phyloP scores from a whole-genome alignment of 2,113 vertebrate species.

The Cyanoderma ruficeps region DNA sequence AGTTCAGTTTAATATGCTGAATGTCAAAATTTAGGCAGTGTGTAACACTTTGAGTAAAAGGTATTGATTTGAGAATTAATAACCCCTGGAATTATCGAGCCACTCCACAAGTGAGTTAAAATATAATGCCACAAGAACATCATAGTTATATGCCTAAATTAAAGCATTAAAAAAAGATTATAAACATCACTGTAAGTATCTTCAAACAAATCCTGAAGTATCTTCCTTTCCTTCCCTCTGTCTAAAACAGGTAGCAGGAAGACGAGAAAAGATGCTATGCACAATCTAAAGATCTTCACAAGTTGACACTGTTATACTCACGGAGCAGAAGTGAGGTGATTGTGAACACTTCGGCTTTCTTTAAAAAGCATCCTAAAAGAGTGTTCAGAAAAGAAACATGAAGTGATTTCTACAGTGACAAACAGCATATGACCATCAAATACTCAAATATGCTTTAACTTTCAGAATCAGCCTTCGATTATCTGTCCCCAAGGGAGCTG shows the following conservation, averaged over 20 bases:
- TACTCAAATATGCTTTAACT: neutral
- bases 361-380: constrained; percentile 92
- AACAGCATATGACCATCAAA: neutral
- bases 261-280: neutral
- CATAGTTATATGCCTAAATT: neutral
- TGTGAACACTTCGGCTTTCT: constrained; percentile 92
- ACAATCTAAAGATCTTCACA: neutral
- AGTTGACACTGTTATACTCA: constrained; percentile 77
- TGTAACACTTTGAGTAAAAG: neutral
- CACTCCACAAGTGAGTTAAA: neutral
- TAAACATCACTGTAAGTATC: neutral
- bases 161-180: neutral
- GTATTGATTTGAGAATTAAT: neutral
- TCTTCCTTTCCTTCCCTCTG: neutral
- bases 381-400: neutral
- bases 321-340: constrained; percentile 94
- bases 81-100: neutral
- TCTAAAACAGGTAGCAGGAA: neutral
- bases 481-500: neutral
- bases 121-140: neutral
- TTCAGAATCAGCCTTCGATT: neutral
- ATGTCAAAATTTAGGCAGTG: neutral
- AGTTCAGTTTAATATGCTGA: neutral
- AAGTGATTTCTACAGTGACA: neutral
- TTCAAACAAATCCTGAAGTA: neutral